Evolutionary conservation across 2,888 invertebrate genomes (phyloP), one percentile per base, ranked within the genome.

Genomic region (Chrysolina haemoptera): DNA sequence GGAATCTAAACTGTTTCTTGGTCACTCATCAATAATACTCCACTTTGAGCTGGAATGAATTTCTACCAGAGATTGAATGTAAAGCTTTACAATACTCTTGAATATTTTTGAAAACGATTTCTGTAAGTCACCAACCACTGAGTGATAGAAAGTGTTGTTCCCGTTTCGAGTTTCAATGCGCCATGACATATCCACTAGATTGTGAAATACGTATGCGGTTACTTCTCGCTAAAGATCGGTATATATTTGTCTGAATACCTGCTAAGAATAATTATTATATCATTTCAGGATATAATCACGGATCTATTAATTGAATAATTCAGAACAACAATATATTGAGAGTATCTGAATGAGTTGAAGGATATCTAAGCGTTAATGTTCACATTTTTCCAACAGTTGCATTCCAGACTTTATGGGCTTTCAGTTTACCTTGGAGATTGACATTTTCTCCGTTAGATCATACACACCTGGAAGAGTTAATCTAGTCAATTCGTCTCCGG

Each of bases 271-370:
- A 53, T 53, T 22, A 53, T 53, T 22, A 53, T 53, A 20, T 20
- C 20, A 53, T 53, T 53, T 53, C 53, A 53, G 53, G 53, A 53
- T 53, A 18, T 53, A 53, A 53, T 53, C 53, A 53, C 53, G 53
- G 53, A 53, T 53, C 53, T 53, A 22, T 53, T 5, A 18, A 53
- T 53, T 53, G 53, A 53, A 53, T 53, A 22, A 53, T 20, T 53
- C 53, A 20, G 18, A 22, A 53, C 53, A 40, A 68, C 68, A 41
- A 41, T n/a, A 55, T 43, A 59, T 16, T 9, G 27, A 46, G 27
- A 43, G 53, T 53, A 62, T 68, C 41, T 68, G 16, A 68, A 68
- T 68, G 62, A 59, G 59, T 59, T 20, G 68, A 68, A 62, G 68
- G 68, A 68, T 41, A 68, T 43, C 22, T n/a, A 8, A 55, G 20